Base-by-base conservation (phyloP, 2,113 vertebrate species). In the Ophiodon elongatus region DNA sequence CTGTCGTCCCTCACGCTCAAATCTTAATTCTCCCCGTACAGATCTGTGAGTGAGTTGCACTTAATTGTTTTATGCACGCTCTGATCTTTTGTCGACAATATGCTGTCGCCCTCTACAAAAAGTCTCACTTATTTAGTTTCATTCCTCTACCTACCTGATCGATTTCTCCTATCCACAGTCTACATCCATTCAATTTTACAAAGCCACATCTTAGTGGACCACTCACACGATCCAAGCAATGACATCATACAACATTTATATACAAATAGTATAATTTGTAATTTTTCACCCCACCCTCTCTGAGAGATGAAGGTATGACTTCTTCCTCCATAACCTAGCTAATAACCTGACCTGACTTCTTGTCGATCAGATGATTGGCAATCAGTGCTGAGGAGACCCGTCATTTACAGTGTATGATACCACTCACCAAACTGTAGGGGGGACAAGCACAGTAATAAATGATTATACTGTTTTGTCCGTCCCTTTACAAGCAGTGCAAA, bases 221-320 rank as follows among this genome's bases (percentile, higher is more conserved):
- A 56, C 67, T 76, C 63, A 74, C 82, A 73, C 52, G 33, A 66
- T 17, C 54, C 39, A 43, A 60, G 69, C 79, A 45, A 77, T 79
- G 82, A 89, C 89, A 90, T 85, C 35, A 37, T 37, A 37, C 35
- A 37, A 37, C 4, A 37, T 37, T 37, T 37, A n/a, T n/a, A n/a
- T n/a, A n/a, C n/a, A n/a, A n/a, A n/a, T n/a, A n/a, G n/a, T 6
- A 4, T 37, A 43, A 97, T 96, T 96, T 96, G 94, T 96, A 95
- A 96, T 96, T 27, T 35, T 65, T 15, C 29, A 31, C 15, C 27
- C 54, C 23, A 96, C 35, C 76, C 52, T 68, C 19, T 41, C 62
- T 94, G n/a, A 94, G 91, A 92, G 92, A 95, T 95, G 95, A 94
- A 94, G 94, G 93, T 95, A 91, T 95, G 94, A 95, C 94, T 8